A percentile compares a stretch with the other conserved stretches of the same genome.
Evolutionary conservation across 2,797 vertebrate species (phyloP).

Genomic region (Catostomus latipinnis): DNA sequence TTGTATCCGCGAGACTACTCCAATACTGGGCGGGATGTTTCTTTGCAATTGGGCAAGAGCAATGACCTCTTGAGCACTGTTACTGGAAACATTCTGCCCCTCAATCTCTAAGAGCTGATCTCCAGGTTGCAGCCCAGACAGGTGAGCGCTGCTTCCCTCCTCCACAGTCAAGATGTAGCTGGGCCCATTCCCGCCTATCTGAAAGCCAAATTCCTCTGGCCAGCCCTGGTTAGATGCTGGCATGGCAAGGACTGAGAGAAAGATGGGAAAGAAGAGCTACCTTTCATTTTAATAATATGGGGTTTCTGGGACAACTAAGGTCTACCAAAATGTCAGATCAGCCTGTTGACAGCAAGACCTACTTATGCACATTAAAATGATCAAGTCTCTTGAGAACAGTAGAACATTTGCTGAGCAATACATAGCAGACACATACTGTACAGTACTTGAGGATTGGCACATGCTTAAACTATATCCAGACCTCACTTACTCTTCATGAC

Average conservation of each 20-base stretch:
- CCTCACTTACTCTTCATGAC: too few species aligned
- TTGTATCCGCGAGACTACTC: slow-evolving; percentile 89
- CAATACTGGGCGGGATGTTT: slow-evolving; percentile 94
- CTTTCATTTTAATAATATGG: neutral
- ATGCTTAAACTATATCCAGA: too few species aligned
- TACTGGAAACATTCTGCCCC: slow-evolving; percentile 86
- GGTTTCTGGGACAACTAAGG: neutral
- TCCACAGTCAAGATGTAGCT: slow-evolving; percentile 92
- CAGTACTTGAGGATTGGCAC: too few species aligned
- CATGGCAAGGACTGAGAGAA: slow-evolving; percentile 84
- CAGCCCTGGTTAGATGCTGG: slow-evolving; percentile 90
- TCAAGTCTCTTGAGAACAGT: neutral
- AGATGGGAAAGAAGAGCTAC: slow-evolving; percentile 1
- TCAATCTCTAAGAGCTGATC: slow-evolving; percentile 97
- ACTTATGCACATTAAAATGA: neutral
- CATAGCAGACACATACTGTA: too few species aligned
- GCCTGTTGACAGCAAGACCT: slow-evolving; percentile 1
- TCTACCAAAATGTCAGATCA: slow-evolving; percentile 2
- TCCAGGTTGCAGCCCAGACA: slow-evolving; percentile 87
- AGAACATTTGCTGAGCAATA: too few species aligned
- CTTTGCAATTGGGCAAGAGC: slow-evolving; percentile 84
- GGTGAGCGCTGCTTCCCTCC: slow-evolving; percentile 91
- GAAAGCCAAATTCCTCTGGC: slow-evolving; percentile 96
- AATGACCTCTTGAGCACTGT: slow-evolving; percentile 80
- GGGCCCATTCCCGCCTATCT: slow-evolving; percentile 86